Evolutionary conservation across 2,113 vertebrate genomes (phyloP), one percentile per base, ranked within the genome.

Genomic region (Dasypus novemcinctus): DNA sequence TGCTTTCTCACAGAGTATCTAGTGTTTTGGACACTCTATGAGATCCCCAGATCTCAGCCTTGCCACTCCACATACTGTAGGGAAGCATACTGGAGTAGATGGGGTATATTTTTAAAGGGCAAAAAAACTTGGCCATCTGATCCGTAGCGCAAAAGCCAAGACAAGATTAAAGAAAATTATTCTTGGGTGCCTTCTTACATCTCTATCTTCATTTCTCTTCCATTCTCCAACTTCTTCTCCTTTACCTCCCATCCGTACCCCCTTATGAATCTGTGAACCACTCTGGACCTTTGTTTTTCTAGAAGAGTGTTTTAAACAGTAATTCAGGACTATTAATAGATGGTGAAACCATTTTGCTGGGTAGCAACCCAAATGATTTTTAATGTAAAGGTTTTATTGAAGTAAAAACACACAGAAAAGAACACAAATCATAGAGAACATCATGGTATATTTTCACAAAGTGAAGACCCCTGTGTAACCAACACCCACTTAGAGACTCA

Each of bases 351-450:
- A 83, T 84, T 82, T 93, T 87, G 74, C 21, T 71, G 43, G 38
- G 18, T 82, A 76, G 46, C 29, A 90, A 75, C 66, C 75, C 27
- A 90, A 95, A 86, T 46, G 5, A n/a, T 31, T 64, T 85, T 36
- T 82, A 74, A 75, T 12, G 11, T 82, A 66, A 92, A 90, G 72
- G 12, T 88, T 84, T 84, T 64, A 52, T 46, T 80, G 57, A 87
- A 49, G 49, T 95, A 90, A 92, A 93, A 89, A 21, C 27, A 17
- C 52, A 81, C 57, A 49, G 20, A 83, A 90, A 96, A 78, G 18
- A 63, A 87, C 15, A 23, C 38, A 84, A 36, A 33, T 88, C 87
- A 38, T 82, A 41, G 84, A n/a, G 66, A 36, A 52, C 4, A 66
- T 18, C 7, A 63, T 61, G 21, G 31, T 79, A 23, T 14, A 18